phyloP scores from a whole-genome alignment of 2,113 vertebrate species.

The Poeciliopsis turrubarensis region DNA sequence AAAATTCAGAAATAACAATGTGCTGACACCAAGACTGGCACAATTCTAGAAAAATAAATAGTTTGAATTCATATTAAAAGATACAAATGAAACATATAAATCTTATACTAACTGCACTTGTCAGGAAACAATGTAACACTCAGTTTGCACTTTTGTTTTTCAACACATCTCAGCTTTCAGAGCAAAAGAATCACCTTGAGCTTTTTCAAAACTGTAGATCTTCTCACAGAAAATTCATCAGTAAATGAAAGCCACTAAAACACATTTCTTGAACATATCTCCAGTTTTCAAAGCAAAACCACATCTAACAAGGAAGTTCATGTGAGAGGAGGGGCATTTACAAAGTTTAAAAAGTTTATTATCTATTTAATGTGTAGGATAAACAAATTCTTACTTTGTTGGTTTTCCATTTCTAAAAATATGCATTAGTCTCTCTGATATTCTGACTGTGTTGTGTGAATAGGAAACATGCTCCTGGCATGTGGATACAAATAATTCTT shows the following conservation, averaged over 20 bases:
- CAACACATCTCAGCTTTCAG: too few species aligned
- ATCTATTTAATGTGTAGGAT: not conserved
- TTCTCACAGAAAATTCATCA: not conserved
- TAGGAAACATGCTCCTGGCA: not conserved
- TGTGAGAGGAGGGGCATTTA: not conserved
- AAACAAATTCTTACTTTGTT: not conserved
- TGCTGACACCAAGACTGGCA: too few species aligned
- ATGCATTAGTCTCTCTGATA: not conserved
- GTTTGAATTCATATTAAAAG: too few species aligned
- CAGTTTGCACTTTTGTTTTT: too few species aligned
- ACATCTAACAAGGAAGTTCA: not conserved
- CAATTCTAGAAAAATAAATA: too few species aligned
- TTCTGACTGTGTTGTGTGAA: not conserved
- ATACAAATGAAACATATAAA: too few species aligned
- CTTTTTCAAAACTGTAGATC: slow-evolving; percentile 1
- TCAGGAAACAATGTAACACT: too few species aligned
- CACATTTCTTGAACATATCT: not conserved
- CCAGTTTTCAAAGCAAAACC: not conserved
- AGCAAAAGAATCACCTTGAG: not conserved
- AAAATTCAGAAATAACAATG: too few species aligned
- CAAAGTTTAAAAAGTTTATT: too few species aligned
- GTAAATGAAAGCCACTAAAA: not conserved
- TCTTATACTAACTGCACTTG: too few species aligned
- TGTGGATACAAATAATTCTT: not conserved
- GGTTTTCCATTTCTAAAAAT: not conserved